Conservation (phyloP, 92 coral and sea anemone species). For the Palythoa caribaeorum region DNA sequence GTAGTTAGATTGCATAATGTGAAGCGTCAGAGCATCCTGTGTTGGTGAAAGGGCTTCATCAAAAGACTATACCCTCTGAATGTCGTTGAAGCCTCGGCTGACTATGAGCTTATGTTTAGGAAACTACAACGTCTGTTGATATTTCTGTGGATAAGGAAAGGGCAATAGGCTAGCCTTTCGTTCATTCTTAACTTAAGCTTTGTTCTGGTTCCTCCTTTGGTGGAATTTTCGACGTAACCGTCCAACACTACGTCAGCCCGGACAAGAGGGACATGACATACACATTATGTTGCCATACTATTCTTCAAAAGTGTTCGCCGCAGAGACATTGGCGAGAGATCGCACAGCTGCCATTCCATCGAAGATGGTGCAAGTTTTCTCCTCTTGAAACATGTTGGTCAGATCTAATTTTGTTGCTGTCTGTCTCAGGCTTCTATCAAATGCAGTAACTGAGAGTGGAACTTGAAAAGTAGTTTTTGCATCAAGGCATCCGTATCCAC, state of each 20-base stretch:
- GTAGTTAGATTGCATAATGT: background rate
- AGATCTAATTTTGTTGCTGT: constrained; percentile 54
- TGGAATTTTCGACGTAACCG: no score
- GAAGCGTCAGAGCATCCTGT: background rate
- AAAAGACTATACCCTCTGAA: no score
- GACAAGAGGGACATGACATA: constrained; percentile 46
- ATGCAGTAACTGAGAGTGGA: constrained; percentile 28
- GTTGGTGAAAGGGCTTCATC: background rate
- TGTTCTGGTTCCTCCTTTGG: no score
- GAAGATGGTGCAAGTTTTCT: background rate
- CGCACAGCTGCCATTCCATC: background rate
- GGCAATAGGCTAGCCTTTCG: no score
- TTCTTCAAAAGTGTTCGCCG: constrained; percentile 69
- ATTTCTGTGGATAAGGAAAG: no score
- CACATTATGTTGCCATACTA: constrained; percentile 62
- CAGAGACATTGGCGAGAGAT: constrained; percentile 25
- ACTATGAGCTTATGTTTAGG: no score
- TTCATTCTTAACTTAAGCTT: no score
- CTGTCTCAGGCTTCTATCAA: constrained; percentile 4
- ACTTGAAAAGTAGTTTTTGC: constrained; percentile 46
- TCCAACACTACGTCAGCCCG: no score
- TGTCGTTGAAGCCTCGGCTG: no score
- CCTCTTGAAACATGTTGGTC: constrained; percentile 1
- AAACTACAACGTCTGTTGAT: no score
- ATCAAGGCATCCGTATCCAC: constrained; percentile 39